Evolutionary conservation across 2,888 invertebrate genomes (phyloP), one percentile per base, ranked within the genome.

Genomic region (Stictocephala bisonia): DNA sequence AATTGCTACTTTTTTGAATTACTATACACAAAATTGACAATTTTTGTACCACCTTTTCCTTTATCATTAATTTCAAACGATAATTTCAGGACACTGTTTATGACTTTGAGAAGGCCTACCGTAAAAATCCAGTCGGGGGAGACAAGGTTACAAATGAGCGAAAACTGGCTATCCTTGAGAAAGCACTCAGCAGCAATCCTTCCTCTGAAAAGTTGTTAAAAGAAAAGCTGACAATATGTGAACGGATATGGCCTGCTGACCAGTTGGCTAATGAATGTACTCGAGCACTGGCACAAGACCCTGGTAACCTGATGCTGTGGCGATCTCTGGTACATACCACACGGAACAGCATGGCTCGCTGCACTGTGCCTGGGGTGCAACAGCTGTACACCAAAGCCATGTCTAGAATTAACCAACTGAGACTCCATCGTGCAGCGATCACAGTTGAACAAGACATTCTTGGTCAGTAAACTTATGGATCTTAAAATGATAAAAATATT

Each of bases 81-180:
- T n/a, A n/a, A n/a, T n/a, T n/a, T 41, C 64, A 80, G 81, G 87
- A 87, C 77, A 79, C 78, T 1, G 81, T 86, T 1, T 83, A 83
- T 77, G 81, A 84, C 40, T 85, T 85, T 82, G 85, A 86, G 73
- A 85, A 84, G 74, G 81, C 81, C 1, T 84, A 83, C 74, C 80
- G 82, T 44, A 84, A 84, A 79, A 84, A 84, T 1, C 83, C 84
- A 73, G 82, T 83, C 58, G 85, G 83, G 1, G 85, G 84, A 15
- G 80, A 82, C 53, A 79, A 83, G 72, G 84, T 81, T 1, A 81
- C 80, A 6, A 79, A 82, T 48, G 87, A 90, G 80, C 86, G 88
- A 69, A 90, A 91, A 82, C 80, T 91, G 56, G 85, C 88, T 11
- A 89, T 90, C 51, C 81, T 90, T 6, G 88, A 90, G 70, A 87